Evolutionary conservation across 2,888 invertebrate genomes (phyloP).

Genomic region (Drosophila rellima): DNA sequence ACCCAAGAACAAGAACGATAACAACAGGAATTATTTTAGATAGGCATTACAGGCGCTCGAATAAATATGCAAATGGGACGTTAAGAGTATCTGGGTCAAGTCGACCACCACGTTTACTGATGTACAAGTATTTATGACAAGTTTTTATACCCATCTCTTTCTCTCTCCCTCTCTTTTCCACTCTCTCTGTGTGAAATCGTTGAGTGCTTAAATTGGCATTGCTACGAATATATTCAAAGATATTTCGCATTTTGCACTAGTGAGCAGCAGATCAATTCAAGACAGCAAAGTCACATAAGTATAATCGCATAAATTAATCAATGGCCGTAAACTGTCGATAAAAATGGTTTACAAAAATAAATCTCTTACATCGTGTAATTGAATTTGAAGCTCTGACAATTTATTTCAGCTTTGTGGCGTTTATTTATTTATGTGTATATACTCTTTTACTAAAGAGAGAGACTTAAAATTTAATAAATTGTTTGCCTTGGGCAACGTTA

Average conservation of each 20-base stretch:
- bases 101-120: neutral
- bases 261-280: slow-evolving; percentile 26
- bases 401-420: slow-evolving; percentile 1
- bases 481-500: neutral
- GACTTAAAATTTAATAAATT: neutral
- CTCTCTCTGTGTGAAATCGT: slow-evolving; percentile 12
- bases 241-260: neutral
- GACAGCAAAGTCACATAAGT: slow-evolving; percentile 33
- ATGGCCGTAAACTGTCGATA: slow-evolving; percentile 50
- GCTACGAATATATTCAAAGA: neutral
- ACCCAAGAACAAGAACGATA: slow-evolving; percentile 10
- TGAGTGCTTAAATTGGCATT: slow-evolving; percentile 22
- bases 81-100: slow-evolving; percentile 62
- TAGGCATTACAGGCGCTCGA: slow-evolving; percentile 37
- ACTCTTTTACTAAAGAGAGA: neutral
- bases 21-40: slow-evolving; percentile 33
- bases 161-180: neutral
- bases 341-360: slow-evolving; percentile 37
- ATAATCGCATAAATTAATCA: slow-evolving; percentile 60
- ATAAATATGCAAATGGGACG: slow-evolving; percentile 71
- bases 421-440: slow-evolving; percentile 2
- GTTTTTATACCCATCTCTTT: neutral
- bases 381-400: slow-evolving; percentile 44
- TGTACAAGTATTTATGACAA: slow-evolving; percentile 11
- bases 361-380: slow-evolving; percentile 46